Conservation (phyloP, 2,113 vertebrate species). For the Dendrocopos noguchii region DNA sequence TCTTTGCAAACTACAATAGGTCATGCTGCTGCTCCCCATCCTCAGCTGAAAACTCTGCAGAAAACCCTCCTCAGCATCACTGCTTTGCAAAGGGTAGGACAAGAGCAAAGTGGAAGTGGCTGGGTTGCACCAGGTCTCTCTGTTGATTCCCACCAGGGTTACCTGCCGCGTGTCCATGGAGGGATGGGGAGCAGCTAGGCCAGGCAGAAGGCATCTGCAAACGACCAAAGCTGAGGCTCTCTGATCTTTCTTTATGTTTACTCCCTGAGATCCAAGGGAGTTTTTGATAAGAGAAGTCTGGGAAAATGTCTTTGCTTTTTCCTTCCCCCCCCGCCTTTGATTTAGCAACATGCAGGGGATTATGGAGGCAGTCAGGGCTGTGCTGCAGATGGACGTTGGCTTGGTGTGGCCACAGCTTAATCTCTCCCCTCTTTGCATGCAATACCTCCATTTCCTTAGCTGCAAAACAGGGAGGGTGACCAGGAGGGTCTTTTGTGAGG, state of each 20-base stretch:
- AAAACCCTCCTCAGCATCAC: not conserved
- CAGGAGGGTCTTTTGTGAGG: not conserved
- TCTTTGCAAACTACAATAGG: not conserved
- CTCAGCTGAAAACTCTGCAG: not conserved
- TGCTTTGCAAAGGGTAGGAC: not conserved
- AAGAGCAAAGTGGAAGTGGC: not conserved
- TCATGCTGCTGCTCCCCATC: not conserved
- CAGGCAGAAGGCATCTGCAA: constrained; percentile 16
- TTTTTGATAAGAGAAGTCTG: not conserved
- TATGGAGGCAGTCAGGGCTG: not conserved
- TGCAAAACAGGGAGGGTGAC: not conserved
- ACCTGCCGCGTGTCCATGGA: not conserved
- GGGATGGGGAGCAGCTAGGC: not conserved
- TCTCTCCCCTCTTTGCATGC: not conserved
- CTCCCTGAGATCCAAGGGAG: not conserved
- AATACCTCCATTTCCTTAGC: constrained; percentile 3
- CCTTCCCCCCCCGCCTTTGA: not conserved
- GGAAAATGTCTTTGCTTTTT: not conserved
- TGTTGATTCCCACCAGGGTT: not conserved
- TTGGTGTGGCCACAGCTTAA: not conserved
- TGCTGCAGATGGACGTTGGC: not conserved
- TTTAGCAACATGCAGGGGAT: not conserved
- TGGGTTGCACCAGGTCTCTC: not conserved
- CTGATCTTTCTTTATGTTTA: not conserved
- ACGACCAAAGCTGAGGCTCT: not conserved